These are phyloP conservation scores for Dasysyrphus tricinctus DNA, from an alignment of 2,888 invertebrate species.

Conservation along the genomic window DNA sequence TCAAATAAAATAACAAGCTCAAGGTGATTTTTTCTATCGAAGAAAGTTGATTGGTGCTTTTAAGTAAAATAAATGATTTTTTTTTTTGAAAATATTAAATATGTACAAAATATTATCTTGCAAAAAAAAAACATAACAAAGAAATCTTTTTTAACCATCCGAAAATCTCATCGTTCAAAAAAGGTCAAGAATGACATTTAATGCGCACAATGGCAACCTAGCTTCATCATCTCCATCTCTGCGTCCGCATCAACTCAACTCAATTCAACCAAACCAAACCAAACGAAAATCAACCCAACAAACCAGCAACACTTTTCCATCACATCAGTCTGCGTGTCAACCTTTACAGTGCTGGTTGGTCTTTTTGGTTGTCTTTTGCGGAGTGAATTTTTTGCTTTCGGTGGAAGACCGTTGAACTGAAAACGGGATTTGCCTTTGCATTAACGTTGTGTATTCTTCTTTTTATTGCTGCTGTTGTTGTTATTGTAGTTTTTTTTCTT, in stretches of 20 bases:
- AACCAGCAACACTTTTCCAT: constrained; percentile 33
- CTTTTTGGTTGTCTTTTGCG: constrained; percentile 29
- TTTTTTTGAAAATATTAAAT: too few species aligned
- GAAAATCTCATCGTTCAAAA: not conserved
- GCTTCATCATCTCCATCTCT: not conserved
- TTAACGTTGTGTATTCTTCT: constrained; percentile 23
- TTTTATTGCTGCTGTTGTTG: not conserved
- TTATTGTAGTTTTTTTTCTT: not conserved
- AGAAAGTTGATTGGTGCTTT: too few species aligned
- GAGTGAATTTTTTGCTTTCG: constrained; percentile 40
- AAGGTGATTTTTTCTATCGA: too few species aligned
- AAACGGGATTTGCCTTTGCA: constrained; percentile 36
- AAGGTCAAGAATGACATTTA: not conserved
- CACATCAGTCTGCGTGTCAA: constrained; percentile 45
- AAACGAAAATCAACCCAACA: constrained; percentile 15
- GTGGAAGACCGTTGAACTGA: constrained; percentile 45
- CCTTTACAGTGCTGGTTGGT: constrained; percentile 39
- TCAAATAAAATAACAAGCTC: too few species aligned
- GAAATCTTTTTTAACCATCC: not conserved
- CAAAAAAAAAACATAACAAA: not conserved
- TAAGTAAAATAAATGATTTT: too few species aligned
- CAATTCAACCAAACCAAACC: constrained; percentile 2
- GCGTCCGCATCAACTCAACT: constrained; percentile 17
- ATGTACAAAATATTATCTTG: too few species aligned
- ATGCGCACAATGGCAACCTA: constrained; percentile 26